Evolutionary conservation across 2,888 invertebrate genomes (phyloP).

Genomic region (Polia nebulosa): DNA sequence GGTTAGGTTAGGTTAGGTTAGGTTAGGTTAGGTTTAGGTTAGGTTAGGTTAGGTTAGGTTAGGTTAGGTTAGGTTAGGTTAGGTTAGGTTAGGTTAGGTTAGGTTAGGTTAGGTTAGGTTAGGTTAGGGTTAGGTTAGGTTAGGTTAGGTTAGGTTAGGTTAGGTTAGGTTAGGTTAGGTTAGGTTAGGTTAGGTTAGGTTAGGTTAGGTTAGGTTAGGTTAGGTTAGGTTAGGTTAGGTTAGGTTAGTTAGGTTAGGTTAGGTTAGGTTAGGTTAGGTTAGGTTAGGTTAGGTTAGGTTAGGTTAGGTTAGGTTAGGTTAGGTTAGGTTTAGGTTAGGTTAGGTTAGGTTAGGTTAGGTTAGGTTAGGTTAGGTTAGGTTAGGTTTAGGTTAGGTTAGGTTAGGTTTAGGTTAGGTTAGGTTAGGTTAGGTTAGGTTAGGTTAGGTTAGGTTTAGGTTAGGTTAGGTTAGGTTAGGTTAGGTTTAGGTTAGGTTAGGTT

Average conservation of each 20-base stretch:
- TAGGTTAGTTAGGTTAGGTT: slow-evolving; percentile 53
- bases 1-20: slow-evolving; percentile 56
- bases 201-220: slow-evolving; percentile 27
- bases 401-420: slow-evolving; percentile 37
- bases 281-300: slow-evolving; percentile 53
- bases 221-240: slow-evolving; percentile 51
- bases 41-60: slow-evolving; percentile 23
- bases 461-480: slow-evolving; percentile 36
- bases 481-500: slow-evolving; percentile 37
- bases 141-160: slow-evolving; percentile 47
- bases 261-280: slow-evolving; percentile 42
- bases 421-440: slow-evolving; percentile 40
- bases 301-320: slow-evolving; percentile 61
- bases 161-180: slow-evolving; percentile 51
- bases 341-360: slow-evolving; percentile 58
- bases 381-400: slow-evolving; percentile 35
- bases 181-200: slow-evolving; percentile 48
- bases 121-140: slow-evolving; percentile 35
- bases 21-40: slow-evolving; percentile 42
- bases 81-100: slow-evolving; percentile 46
- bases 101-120: slow-evolving; percentile 49
- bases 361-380: slow-evolving; percentile 37
- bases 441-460: slow-evolving; percentile 37
- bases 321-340: slow-evolving; percentile 61
- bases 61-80: slow-evolving; percentile 32